Conservation (phyloP, 2,888 invertebrate species). For the Eucriotettix oculatus region DNA sequence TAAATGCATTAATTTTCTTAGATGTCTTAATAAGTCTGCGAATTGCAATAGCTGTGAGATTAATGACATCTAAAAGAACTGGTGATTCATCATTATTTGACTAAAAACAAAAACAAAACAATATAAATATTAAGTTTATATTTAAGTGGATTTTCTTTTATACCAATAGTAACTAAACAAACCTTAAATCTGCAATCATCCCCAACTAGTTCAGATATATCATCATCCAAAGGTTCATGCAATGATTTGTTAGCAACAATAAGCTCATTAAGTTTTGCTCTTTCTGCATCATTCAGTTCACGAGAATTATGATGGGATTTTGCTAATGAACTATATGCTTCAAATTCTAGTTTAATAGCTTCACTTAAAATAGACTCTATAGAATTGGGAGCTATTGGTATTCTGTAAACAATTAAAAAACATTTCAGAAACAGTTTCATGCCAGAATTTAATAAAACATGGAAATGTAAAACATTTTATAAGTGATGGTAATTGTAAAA, state of each 20-base stretch:
- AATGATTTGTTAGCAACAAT: constrained; percentile 75
- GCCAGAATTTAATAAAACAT: too few species aligned
- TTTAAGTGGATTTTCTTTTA: not conserved
- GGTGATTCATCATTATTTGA: constrained; percentile 9
- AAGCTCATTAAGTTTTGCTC: constrained; percentile 67
- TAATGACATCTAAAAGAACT: constrained; percentile 65
- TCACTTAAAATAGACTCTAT: constrained; percentile 54
- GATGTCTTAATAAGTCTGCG: constrained; percentile 51
- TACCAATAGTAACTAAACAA: constrained; percentile 18
- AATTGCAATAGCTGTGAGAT: constrained; percentile 83
- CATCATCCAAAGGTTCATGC: constrained; percentile 68
- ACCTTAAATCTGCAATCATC: constrained; percentile 44
- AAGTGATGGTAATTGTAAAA: not conserved
- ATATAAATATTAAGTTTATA: not conserved
- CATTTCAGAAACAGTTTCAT: constrained; percentile 6
- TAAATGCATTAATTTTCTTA: constrained; percentile 54
- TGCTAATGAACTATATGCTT: constrained; percentile 46
- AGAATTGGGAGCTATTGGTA: constrained; percentile 45
- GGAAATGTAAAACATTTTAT: not conserved
- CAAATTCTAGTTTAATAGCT: constrained; percentile 72
- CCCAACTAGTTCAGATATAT: constrained; percentile 49
- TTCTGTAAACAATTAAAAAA: constrained; percentile 22
- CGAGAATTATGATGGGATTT: constrained; percentile 30
- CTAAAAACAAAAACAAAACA: not conserved
- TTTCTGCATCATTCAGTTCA: constrained; percentile 64